Conservation (phyloP, 1,140 invertebrate species). For the Andrena cerasifolii region DNA sequence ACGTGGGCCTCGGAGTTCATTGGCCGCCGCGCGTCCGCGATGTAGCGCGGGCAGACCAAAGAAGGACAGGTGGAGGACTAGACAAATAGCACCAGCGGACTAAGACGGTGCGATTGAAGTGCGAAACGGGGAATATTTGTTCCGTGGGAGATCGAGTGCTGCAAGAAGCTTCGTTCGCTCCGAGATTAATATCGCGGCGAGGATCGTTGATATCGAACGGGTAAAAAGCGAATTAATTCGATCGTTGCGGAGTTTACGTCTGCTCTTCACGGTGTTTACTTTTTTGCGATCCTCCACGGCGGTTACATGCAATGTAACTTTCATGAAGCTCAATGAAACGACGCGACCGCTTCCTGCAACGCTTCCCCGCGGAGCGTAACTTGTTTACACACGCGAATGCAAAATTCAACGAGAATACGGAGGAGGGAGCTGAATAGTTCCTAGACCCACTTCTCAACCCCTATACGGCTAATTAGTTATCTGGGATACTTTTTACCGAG, state of each 20-base stretch:
- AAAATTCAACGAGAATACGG: slow-evolving; percentile 50
- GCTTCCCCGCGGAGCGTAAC: slow-evolving; percentile 23
- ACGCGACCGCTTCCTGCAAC: slow-evolving; percentile 37
- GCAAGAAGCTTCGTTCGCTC: background rate
- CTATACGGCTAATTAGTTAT: slow-evolving; percentile 32
- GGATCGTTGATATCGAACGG: background rate
- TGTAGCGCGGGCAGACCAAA: background rate
- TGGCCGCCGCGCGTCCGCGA: background rate
- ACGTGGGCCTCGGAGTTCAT: slow-evolving; percentile 34
- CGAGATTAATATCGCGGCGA: background rate
- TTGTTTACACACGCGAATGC: slow-evolving; percentile 59
- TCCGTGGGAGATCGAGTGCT: background rate
- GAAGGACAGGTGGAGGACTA: slow-evolving; percentile 23
- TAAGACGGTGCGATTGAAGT: background rate
- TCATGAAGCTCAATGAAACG: slow-evolving; percentile 56
- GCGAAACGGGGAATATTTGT: background rate
- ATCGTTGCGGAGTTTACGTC: slow-evolving; percentile 31
- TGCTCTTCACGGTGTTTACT: slow-evolving; percentile 13
- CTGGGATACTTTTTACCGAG: slow-evolving; percentile 2
- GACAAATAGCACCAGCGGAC: background rate
- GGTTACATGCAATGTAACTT: slow-evolving; percentile 59
- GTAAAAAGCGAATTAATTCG: slow-evolving; percentile 35
- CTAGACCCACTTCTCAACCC: slow-evolving; percentile 14
- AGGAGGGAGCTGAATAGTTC: background rate
- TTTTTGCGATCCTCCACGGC: slow-evolving; percentile 16